Base-by-base conservation (phyloP, 53 echinoderm and acorn worm genomes). In the Zoroaster sp. region DNA sequence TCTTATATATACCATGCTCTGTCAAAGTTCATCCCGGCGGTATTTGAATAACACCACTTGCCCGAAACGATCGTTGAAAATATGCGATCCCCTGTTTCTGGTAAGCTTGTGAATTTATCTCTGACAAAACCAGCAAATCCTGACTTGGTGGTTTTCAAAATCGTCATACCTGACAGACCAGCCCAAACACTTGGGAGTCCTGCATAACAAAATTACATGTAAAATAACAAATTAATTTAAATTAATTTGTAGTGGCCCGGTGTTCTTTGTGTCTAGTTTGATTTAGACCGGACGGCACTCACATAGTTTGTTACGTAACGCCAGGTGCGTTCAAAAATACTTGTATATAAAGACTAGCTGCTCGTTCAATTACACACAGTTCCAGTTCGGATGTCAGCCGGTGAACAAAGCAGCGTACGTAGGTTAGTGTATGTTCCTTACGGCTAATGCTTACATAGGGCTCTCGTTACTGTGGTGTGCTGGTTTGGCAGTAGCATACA, bases 111-210 rank as follows among this genome's bases (percentile, higher is more conserved):
- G 78, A 40, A 95, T 35, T 70, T 54, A 43, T 95, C 95, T 35
- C 71, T 75, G 73, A 90, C 91, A 72, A 95, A 95, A 0, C 93
- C 93, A 4, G 59, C 91, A 52, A 95, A 95, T 4, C 95, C 95
- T 11, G 95, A 90, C 73, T 95, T 55, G 69, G 95, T 95, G 2
- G 95, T 90, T 70, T 95, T 94, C 42, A 94, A 37, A 5, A 94
- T 71, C 49, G 83, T 94, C 90, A 94, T 83, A 72, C 87, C 88
- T 40, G 81, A 90, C 20, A 94, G 23, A 37, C 95, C 95, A 1
- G 93, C 83, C 74, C 88, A 87, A 8, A 94, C 93, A 33, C 54
- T 72, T 10, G 90, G 83, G 0, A 74, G 55, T 21, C 79, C 94
- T 94, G 75, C 35, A 51, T 18, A 46, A 69, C 35, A 39, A 1